Conservation (phyloP, 2,888 invertebrate species). For the Campoletis raptor region DNA sequence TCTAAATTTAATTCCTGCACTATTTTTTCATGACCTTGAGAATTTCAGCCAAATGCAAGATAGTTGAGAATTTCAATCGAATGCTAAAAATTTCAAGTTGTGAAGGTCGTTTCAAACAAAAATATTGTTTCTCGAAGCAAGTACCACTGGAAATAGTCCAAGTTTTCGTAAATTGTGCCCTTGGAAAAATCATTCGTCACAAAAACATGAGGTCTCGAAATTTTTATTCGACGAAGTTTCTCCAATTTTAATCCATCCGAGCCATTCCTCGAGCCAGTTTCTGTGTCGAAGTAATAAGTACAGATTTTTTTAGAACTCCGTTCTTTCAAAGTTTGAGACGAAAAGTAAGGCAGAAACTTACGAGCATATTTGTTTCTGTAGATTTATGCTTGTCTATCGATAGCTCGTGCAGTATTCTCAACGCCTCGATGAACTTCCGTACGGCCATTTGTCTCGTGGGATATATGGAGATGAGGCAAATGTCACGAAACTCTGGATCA, state of each 20-base stretch:
- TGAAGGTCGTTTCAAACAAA: no score
- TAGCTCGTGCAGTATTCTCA: slow-evolving; percentile 63
- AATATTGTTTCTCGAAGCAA: neutral
- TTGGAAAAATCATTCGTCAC: neutral
- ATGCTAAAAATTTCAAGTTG: neutral
- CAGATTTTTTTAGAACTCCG: neutral
- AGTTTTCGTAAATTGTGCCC: neutral
- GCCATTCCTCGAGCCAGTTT: slow-evolving; percentile 45
- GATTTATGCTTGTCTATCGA: slow-evolving; percentile 38
- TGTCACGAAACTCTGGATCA: slow-evolving; percentile 65
- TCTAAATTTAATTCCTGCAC: neutral
- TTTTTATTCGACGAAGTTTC: neutral
- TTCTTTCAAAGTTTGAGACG: neutral
- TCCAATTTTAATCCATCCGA: neutral
- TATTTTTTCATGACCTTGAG: neutral
- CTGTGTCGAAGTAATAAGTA: slow-evolving; percentile 15
- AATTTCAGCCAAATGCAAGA: neutral
- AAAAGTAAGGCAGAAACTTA: slow-evolving; percentile 4
- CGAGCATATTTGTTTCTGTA: slow-evolving; percentile 44
- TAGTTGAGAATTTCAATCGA: neutral
- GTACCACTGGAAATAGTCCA: neutral
- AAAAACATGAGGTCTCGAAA: neutral
- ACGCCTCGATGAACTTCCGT: slow-evolving; percentile 66
- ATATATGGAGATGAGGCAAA: slow-evolving; percentile 71
- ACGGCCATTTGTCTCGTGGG: slow-evolving; percentile 65